phyloP scores from a whole-genome alignment of 2,797 vertebrate genomes.

The Myiothlypis coronata region DNA sequence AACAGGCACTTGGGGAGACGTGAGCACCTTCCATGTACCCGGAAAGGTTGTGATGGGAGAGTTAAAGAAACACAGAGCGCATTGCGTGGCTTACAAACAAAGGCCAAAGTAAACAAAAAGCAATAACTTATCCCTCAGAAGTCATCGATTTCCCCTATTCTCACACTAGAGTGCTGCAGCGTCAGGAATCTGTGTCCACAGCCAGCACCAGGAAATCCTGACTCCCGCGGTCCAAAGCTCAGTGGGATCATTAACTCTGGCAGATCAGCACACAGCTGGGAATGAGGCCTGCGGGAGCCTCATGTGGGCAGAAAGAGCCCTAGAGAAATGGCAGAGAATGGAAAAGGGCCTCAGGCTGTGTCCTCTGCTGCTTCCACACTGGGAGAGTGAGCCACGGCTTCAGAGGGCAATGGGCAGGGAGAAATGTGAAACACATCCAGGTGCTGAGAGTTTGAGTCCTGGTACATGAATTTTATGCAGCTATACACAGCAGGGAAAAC shows the following conservation, averaged over 20 bases:
- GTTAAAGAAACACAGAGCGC: background rate
- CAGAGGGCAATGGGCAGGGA: background rate
- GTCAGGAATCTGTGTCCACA: constrained; percentile 12
- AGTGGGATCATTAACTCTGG: background rate
- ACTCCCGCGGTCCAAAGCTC: background rate
- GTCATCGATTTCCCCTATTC: constrained; percentile 53
- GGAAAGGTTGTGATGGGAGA: background rate
- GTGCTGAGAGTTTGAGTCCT: background rate
- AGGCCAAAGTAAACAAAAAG: constrained; percentile 51
- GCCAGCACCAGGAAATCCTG: constrained; percentile 52
- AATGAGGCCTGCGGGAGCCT: background rate
- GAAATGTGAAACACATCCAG: rapidly evolving
- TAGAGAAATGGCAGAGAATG: background rate
- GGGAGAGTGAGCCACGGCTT: background rate
- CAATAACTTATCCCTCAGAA: constrained; percentile 36
- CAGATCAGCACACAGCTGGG: background rate
- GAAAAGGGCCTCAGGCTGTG: background rate
- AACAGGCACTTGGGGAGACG: background rate
- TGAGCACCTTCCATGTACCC: background rate
- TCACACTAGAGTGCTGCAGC: constrained; percentile 4
- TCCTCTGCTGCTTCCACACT: background rate
- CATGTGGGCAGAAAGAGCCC: background rate
- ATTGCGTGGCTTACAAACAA: constrained; percentile 28
- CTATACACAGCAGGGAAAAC: background rate
- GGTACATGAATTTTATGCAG: background rate